Evolutionary conservation across 2,888 invertebrate genomes (phyloP), one percentile per base, ranked within the genome.

Genomic region (Catocala fraxini): DNA sequence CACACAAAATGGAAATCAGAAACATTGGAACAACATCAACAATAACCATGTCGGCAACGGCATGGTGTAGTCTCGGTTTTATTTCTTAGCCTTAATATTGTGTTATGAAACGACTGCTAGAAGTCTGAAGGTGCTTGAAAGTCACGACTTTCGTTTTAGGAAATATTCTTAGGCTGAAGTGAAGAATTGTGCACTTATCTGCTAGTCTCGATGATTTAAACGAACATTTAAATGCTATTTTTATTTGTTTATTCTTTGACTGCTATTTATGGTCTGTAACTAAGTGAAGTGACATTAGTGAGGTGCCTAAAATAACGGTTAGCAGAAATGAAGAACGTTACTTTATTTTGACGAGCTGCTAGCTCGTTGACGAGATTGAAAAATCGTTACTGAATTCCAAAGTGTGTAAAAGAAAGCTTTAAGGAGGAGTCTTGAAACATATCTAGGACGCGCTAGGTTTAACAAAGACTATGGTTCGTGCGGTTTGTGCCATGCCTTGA

Each of bases 1-100:
- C 42, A 66, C 77, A 6, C 84, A 89, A 45, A 92, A 91, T 64
- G 91, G 89, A 15, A 83, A 85, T 0, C 88, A 90, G 39, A 93
- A 92, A 74, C 89, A 91, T 52, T 83, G 85, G 75, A 89, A 91
- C 69, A 89, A 86, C 7, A 90, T 91, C 57, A 92, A 93, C 70
- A 92, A 91, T 58, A 92, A 91, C 66, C 86, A 90, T 56, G 85
- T 87, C 0, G 72, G 76, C 5, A 91, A 89, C 56, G 90, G 89
- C 33, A 82, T 86, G 75, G 89, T 90, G 53, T 90, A 87, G 80
- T 59, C 58, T 56, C 49, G 63, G 45, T 53, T 51, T 49, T 39
- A 41, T 49, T 57, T 56, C 51, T 59, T 59, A 48, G 65, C 56
- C 63, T 63, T 69, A 63, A 49, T 52, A 46, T 53, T 45, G 34